phyloP scores from a whole-genome alignment of 1,140 invertebrate genomes.

The Dolichoris vasculosae region DNA sequence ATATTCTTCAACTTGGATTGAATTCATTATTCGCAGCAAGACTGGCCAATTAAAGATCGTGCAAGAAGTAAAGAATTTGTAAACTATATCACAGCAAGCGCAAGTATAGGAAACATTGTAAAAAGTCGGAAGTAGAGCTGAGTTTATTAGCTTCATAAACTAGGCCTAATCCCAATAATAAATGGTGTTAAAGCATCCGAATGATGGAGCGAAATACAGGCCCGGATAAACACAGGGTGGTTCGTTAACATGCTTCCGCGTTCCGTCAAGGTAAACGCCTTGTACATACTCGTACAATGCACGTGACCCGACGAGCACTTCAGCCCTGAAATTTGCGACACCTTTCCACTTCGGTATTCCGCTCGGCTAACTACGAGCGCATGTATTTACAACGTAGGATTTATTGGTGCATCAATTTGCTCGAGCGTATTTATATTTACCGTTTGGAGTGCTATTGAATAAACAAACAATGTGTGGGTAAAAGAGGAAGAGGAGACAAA shows the following conservation, averaged over 20 bases:
- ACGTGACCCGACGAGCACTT: no score
- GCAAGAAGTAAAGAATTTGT: no score
- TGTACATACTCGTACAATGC: no score
- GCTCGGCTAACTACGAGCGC: neutral
- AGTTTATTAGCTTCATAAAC: no score
- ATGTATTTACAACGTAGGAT: neutral
- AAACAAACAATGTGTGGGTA: neutral
- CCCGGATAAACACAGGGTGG: neutral
- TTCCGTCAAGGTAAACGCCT: neutral
- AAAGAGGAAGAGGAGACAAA: neutral
- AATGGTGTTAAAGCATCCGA: no score
- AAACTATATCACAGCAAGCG: no score
- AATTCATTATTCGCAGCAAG: no score
- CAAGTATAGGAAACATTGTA: no score
- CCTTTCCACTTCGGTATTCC: neutral
- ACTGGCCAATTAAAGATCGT: no score
- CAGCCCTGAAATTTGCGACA: neutral
- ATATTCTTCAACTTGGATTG: no score
- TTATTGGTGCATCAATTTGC: neutral
- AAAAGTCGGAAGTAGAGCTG: no score
- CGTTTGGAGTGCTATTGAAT: neutral
- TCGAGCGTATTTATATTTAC: conserved; percentile 1
- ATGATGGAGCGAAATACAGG: neutral
- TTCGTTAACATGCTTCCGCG: conserved; percentile 31
- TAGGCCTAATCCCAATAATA: no score